Conservation (phyloP, 2,888 invertebrate genomes). For the Clivina fossor region DNA sequence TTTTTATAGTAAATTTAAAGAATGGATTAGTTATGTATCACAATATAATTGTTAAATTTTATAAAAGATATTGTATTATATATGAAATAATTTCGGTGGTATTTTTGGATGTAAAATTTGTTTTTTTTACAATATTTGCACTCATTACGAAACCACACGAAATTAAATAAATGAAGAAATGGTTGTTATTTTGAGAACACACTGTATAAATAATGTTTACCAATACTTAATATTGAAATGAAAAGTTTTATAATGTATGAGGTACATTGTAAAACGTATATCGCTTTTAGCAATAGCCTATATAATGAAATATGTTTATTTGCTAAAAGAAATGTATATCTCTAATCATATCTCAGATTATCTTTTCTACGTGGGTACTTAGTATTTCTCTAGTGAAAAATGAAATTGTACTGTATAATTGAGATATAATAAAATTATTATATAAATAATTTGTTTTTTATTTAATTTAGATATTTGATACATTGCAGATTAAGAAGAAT, state of each 20-base stretch:
- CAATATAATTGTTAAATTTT: slow-evolving; percentile 19
- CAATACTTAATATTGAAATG: slow-evolving; percentile 9
- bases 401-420: not conserved
- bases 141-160: slow-evolving; percentile 23
- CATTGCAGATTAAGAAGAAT: no score
- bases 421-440: not conserved
- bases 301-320: slow-evolving; percentile 11
- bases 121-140: slow-evolving; percentile 17
- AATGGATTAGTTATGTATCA: no score
- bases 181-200: slow-evolving; percentile 16
- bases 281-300: slow-evolving; percentile 24
- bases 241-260: slow-evolving; percentile 18
- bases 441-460: not conserved
- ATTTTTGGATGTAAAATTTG: slow-evolving; percentile 14
- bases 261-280: slow-evolving; percentile 17
- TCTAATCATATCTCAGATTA: slow-evolving; percentile 28
- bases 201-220: not conserved
- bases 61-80: slow-evolving; percentile 19
- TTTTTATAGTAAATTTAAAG: no score
- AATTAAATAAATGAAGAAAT: slow-evolving; percentile 16
- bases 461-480: not conserved
- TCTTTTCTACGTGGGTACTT: slow-evolving; percentile 28
- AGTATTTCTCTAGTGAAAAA: slow-evolving; percentile 16
- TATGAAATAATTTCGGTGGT: slow-evolving; percentile 12
- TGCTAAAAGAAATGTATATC: slow-evolving; percentile 26